These are phyloP conservation scores for Isurus oxyrinchus DNA, from an alignment of 2,113 vertebrate species.

Conservation along the genomic window DNA sequence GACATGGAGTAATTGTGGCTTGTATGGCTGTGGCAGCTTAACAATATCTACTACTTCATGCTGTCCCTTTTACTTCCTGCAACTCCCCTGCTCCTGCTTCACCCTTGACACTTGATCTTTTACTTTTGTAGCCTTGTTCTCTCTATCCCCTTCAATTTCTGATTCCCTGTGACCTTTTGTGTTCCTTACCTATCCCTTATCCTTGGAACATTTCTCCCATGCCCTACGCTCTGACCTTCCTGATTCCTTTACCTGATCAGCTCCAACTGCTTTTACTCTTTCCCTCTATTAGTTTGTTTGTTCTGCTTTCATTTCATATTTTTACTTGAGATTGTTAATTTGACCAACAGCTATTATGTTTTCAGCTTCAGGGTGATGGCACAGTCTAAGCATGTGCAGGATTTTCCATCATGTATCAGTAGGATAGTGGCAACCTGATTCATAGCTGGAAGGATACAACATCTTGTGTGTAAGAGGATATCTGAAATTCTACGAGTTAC, in stretches of 20 bases:
- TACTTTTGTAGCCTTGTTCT: background rate
- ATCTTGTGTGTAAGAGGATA: background rate
- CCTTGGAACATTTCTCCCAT: background rate
- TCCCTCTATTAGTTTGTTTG: background rate
- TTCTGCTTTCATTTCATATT: background rate
- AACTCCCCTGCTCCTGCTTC: background rate
- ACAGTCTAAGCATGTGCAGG: background rate
- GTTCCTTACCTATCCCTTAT: background rate
- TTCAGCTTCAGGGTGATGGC: background rate
- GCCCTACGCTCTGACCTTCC: background rate
- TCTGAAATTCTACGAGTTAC: background rate
- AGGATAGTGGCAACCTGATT: background rate
- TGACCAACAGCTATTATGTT: background rate
- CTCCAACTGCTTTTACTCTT: background rate
- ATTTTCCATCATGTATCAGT: background rate
- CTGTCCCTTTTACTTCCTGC: background rate
- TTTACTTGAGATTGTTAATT: background rate
- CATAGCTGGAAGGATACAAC: background rate
- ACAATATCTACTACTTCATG: background rate
- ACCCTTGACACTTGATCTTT: background rate
- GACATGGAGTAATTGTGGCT: background rate
- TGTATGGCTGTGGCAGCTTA: background rate
- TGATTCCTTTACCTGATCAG: background rate
- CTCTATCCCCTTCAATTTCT: background rate
- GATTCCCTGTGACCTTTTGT: background rate